Evolutionary conservation across 1,140 invertebrate genomes (phyloP).

Genomic region (Pseudomyrmex gracilis): DNA sequence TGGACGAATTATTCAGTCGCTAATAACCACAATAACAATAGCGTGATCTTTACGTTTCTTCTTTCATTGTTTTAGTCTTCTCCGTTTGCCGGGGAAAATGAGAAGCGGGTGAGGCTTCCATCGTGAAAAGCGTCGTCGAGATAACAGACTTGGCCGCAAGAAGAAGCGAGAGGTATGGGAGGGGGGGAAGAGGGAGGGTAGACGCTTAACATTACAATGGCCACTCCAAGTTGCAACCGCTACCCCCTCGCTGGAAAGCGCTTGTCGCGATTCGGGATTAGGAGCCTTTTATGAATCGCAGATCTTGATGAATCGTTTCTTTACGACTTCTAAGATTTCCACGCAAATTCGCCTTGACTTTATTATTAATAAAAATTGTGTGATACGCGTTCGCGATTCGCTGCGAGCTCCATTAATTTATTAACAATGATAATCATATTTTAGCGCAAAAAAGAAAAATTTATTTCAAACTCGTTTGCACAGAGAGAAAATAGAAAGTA

Average conservation of each 20-base stretch:
- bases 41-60: conserved; percentile 57
- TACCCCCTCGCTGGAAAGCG: conserved; percentile 66
- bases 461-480: not conserved
- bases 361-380: conserved; percentile 40
- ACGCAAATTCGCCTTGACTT: conserved; percentile 26
- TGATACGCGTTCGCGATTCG: not conserved
- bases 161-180: conserved; percentile 25
- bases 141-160: conserved; percentile 63
- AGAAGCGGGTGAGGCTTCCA: conserved; percentile 41
- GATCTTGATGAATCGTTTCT: conserved; percentile 80
- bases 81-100: conserved; percentile 50
- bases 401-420: not conserved
- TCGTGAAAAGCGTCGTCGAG: conserved; percentile 40
- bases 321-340: conserved; percentile 43
- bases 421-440: not conserved
- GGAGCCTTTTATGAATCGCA: conserved; percentile 78
- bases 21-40: conserved; percentile 58
- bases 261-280: conserved; percentile 75
- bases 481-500: not conserved
- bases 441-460: not conserved
- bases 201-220: conserved; percentile 79
- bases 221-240: conserved; percentile 60
- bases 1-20: conserved; percentile 53
- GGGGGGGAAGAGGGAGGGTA: conserved; percentile 35
- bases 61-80: conserved; percentile 40